Conservation (phyloP, 2,113 vertebrate genomes). For the Callithrix jacchus region DNA sequence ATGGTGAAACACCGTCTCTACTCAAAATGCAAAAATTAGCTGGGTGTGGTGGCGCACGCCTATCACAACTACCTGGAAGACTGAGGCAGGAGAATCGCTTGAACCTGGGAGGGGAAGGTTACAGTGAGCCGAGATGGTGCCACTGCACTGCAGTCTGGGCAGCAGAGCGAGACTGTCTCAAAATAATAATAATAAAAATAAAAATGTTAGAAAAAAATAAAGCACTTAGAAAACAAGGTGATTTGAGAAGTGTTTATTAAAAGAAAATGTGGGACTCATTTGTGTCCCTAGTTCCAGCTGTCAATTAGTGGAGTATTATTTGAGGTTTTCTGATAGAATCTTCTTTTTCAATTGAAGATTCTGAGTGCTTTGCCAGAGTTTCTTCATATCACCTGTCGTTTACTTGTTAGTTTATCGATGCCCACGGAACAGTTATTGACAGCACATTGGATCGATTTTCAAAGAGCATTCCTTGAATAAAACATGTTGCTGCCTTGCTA, state of each 20-base stretch:
- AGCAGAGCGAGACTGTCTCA: too few relatives aligned
- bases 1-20: too few relatives aligned
- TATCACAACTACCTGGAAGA: too few relatives aligned
- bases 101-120: too few relatives aligned
- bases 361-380: not conserved
- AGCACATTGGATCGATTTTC: fast-evolving
- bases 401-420: not conserved
- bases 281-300: not conserved
- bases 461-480: not conserved
- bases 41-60: too few relatives aligned
- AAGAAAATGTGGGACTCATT: not conserved
- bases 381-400: not conserved
- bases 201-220: not conserved
- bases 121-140: too few relatives aligned
- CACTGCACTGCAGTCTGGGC: too few relatives aligned
- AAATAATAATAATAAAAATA: too few relatives aligned
- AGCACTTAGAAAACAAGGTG: not conserved
- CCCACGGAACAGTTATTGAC: fast-evolving
- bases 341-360: not conserved
- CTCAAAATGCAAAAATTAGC: too few relatives aligned
- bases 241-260: not conserved
- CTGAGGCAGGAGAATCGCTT: too few relatives aligned
- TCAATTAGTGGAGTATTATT: not conserved
- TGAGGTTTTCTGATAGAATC: not conserved
- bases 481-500: not conserved